These are phyloP conservation scores for Heliconius eleuchia DNA, from an alignment of 1,140 invertebrate species.

Conservation along the genomic window DNA sequence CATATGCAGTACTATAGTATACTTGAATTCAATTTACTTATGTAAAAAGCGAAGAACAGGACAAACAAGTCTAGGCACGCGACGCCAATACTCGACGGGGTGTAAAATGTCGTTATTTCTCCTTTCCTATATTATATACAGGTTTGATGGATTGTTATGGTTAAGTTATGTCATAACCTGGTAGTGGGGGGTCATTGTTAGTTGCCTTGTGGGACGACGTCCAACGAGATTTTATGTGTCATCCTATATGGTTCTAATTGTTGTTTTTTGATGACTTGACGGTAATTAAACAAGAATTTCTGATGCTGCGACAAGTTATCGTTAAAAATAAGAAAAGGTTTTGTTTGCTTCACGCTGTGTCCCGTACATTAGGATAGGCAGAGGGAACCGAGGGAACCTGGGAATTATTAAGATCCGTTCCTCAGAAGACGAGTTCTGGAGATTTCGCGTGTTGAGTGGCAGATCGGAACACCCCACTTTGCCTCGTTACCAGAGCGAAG, in stretches of 20 bases:
- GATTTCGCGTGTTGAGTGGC: no score
- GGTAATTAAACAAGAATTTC: not conserved
- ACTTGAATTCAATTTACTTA: constrained; percentile 64
- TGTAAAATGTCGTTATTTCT: constrained; percentile 56
- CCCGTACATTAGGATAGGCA: no score
- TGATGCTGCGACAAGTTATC: not conserved
- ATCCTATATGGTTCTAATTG: constrained; percentile 67
- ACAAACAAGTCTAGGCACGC: constrained; percentile 68
- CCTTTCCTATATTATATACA: constrained; percentile 39
- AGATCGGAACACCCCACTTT: no score
- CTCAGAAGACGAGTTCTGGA: no score
- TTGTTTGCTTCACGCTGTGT: no score
- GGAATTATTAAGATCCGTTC: no score
- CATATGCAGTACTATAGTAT: constrained; percentile 52
- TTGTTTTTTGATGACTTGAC: constrained; percentile 43
- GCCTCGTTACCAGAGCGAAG: no score
- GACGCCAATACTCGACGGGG: constrained; percentile 63
- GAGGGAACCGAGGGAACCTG: no score
- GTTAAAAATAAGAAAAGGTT: not conserved
- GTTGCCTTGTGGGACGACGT: constrained; percentile 40
- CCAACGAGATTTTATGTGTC: constrained; percentile 70
- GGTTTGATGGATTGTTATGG: constrained; percentile 73
- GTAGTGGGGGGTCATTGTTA: constrained; percentile 63
- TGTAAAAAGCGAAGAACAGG: constrained; percentile 56
- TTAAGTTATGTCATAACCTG: constrained; percentile 65